Evolutionary conservation across 2,888 invertebrate genomes (phyloP).

Genomic region (Ochropacha duplaris): DNA sequence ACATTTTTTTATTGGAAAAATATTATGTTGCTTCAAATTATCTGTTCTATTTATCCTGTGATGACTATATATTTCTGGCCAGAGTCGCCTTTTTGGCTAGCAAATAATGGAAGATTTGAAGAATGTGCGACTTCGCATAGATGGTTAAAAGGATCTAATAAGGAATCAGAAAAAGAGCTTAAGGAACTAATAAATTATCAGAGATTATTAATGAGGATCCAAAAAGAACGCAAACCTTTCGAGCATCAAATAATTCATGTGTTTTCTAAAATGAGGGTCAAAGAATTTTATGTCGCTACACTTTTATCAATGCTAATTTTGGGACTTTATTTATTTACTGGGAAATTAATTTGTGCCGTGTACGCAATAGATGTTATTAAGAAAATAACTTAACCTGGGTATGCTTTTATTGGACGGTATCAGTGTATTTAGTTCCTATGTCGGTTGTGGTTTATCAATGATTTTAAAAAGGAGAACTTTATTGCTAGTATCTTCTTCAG

Average conservation of each 20-base stretch:
- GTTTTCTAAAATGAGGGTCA: neutral
- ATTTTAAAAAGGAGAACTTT: conserved; percentile 19
- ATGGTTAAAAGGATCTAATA: neutral
- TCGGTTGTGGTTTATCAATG: conserved; percentile 26
- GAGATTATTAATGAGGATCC: neutral
- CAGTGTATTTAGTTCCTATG: conserved; percentile 28
- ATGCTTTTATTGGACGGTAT: conserved; percentile 25
- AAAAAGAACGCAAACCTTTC: no score
- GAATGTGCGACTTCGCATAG: conserved; percentile 14
- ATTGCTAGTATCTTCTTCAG: conserved; percentile 16
- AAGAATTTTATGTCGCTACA: conserved; percentile 35
- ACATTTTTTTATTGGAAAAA: conserved; percentile 24
- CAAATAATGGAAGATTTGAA: conserved; percentile 24
- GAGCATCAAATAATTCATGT: neutral
- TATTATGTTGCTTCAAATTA: conserved; percentile 17
- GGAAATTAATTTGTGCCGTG: conserved; percentile 37
- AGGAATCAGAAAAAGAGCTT: neutral
- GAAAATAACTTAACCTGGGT: conserved; percentile 32
- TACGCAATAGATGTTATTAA: conserved; percentile 43
- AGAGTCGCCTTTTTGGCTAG: conserved; percentile 32
- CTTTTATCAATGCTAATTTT: conserved; percentile 24
- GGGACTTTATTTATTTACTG: conserved; percentile 36
- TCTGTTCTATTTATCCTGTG: conserved; percentile 16
- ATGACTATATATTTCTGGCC: conserved; percentile 20
- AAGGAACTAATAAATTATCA: neutral